phyloP scores from a whole-genome alignment of 2,888 invertebrate genomes.

The Cephus rjabovi region DNA sequence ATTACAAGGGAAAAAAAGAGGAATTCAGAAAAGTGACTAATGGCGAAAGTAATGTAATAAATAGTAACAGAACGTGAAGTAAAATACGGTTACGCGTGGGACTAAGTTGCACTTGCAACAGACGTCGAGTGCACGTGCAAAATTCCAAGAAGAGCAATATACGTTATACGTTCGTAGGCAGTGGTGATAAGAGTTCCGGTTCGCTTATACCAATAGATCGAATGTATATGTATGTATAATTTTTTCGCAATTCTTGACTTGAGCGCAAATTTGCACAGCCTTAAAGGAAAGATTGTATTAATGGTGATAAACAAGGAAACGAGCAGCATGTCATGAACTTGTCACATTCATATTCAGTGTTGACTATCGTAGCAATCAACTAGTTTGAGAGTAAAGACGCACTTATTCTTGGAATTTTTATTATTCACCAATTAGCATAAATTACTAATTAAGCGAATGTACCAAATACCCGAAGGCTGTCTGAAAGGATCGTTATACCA shows the following conservation, averaged over 20 bases:
- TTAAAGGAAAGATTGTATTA: neutral
- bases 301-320: no score
- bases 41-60: neutral
- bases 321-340: neutral
- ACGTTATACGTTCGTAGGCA: neutral
- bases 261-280: neutral
- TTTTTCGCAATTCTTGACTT: neutral
- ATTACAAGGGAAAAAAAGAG: neutral
- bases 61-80: neutral
- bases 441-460: no score
- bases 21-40: neutral
- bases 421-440: neutral
- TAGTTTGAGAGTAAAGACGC: neutral
- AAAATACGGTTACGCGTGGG: neutral
- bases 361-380: neutral
- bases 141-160: neutral
- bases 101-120: neutral
- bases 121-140: neutral
- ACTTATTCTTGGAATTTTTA: neutral
- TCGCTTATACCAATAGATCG: neutral
- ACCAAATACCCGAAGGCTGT: neutral
- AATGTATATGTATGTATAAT: neutral
- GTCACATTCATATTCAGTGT: neutral
- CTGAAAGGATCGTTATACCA: neutral
- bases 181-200: neutral